Conservation (phyloP, 1,140 invertebrate species). For the Macrobrachium rosenbergii region DNA sequence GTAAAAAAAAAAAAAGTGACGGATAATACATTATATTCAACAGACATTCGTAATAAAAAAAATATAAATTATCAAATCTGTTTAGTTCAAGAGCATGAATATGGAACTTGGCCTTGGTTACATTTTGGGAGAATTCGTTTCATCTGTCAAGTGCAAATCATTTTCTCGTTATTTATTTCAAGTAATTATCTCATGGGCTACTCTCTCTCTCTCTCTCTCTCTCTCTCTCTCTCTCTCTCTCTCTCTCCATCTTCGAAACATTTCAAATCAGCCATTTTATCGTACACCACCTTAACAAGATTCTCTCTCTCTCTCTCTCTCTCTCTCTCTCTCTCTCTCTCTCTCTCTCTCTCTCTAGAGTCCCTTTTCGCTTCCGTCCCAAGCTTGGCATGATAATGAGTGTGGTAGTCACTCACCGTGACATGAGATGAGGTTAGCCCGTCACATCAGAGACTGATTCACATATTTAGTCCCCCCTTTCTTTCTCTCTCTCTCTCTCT, state of each 20-base stretch:
- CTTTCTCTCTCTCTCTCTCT: neutral
- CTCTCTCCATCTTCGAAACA: conserved; percentile 7
- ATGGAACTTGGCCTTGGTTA: too few species aligned
- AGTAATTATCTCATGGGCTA: neutral
- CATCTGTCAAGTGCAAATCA: too few species aligned
- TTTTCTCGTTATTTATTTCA: too few species aligned
- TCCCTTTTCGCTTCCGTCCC: neutral
- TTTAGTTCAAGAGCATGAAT: too few species aligned
- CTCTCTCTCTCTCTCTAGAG: conserved; percentile 17
- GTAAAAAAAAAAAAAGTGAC: too few species aligned
- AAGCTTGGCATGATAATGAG: neutral
- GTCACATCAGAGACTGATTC: neutral
- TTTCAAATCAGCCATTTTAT: neutral
- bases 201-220: conserved; percentile 7
- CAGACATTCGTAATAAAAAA: too few species aligned
- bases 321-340: neutral
- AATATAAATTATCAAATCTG: too few species aligned
- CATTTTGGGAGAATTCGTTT: too few species aligned
- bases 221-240: conserved; percentile 10
- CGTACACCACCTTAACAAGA: neutral
- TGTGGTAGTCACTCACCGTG: neutral
- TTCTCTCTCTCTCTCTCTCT: neutral
- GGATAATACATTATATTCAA: too few species aligned
- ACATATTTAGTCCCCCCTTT: neutral
- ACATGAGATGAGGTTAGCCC: neutral